phyloP scores from a whole-genome alignment of 2,797 vertebrate genomes.

The Hafferia zeledoni region DNA sequence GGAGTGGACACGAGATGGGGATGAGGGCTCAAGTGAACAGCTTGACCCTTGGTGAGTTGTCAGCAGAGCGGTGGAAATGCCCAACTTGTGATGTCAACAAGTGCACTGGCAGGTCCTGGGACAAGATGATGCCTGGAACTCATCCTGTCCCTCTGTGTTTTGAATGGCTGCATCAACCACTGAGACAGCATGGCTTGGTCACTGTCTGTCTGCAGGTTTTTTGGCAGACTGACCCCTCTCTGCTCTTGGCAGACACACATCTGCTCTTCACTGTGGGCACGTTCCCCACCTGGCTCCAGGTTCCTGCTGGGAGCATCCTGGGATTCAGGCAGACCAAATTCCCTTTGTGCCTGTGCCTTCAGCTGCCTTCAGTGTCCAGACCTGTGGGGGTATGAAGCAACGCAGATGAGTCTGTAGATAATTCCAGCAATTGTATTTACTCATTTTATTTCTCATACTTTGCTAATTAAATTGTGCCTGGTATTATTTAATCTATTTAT shows the following conservation, averaged over 20 bases:
- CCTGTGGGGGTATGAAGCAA: neutral
- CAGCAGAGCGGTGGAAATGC: neutral
- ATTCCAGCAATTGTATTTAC: neutral
- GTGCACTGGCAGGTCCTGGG: neutral
- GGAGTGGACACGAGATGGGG: neutral
- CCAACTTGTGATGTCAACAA: neutral
- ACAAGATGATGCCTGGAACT: neutral
- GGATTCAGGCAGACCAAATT: neutral
- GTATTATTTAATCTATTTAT: neutral
- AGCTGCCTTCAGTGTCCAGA: neutral
- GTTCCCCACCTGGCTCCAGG: neutral
- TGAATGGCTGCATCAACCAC: neutral
- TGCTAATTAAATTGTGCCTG: neutral
- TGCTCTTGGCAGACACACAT: neutral
- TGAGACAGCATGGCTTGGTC: neutral
- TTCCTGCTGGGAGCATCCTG: neutral
- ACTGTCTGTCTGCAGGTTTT: neutral
- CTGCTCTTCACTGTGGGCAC: rapidly evolving
- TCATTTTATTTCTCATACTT: neutral
- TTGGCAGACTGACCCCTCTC: neutral
- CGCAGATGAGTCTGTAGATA: neutral
- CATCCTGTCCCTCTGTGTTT: neutral
- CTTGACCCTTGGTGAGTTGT: neutral
- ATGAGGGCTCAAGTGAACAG: neutral
- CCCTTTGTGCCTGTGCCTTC: neutral